Percentiles rank a stretch among this genome's conserved stretches.
Conservation (phyloP, 2,888 invertebrate genomes). For the Rhyacophila evoluta region DNA sequence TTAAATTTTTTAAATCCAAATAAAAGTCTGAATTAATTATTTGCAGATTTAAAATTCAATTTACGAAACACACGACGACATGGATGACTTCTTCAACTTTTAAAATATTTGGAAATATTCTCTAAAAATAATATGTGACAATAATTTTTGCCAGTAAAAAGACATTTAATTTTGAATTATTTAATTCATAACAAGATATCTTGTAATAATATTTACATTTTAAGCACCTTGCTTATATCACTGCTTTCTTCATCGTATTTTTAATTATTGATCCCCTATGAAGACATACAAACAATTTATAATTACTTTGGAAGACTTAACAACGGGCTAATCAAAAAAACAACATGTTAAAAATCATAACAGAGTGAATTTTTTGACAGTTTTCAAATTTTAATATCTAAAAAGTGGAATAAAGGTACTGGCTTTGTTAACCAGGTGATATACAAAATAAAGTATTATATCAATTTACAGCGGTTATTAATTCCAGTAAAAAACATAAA, state of each 20-base stretch:
- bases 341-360: not conserved
- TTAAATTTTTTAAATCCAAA: too few relatives aligned
- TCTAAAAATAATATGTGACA: too few relatives aligned
- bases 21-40: too few relatives aligned
- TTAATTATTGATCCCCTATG: constrained; percentile 35
- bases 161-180: not conserved
- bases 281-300: constrained; percentile 29
- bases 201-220: constrained; percentile 16
- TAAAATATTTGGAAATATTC: too few relatives aligned
- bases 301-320: constrained; percentile 37
- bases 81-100: too few relatives aligned
- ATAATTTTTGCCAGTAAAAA: not conserved
- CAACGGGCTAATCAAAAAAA: constrained; percentile 23
- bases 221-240: constrained; percentile 44
- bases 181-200: not conserved
- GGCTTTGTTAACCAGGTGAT: too few relatives aligned
- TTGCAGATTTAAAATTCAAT: too few relatives aligned
- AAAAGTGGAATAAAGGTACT: not conserved
- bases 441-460: too few relatives aligned
- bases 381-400: not conserved
- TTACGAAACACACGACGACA: too few relatives aligned
- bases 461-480: too few relatives aligned
- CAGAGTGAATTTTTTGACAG: not conserved
- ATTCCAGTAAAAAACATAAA: too few relatives aligned
- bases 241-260: constrained; percentile 27